Conservation (phyloP, 2,797 vertebrate genomes). For the Lutjanus argentimaculatus region DNA sequence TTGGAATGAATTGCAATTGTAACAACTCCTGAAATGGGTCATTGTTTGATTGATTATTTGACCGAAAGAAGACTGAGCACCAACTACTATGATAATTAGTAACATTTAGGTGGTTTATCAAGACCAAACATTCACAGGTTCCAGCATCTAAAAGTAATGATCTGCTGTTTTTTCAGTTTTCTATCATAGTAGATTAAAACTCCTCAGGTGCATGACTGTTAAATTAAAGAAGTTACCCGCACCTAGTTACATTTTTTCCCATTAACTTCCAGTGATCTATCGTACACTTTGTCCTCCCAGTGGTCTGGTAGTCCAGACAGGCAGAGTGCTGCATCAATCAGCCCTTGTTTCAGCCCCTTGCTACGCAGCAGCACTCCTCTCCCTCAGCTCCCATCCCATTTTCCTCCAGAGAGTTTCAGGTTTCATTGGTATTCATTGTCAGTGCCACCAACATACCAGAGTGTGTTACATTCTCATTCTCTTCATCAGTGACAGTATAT, state of each 20-base stretch:
- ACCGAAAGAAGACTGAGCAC: neutral
- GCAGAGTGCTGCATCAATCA: slow-evolving; percentile 64
- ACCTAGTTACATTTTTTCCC: no score
- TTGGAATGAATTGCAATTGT: neutral
- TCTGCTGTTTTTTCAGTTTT: neutral
- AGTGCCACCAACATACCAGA: slow-evolving; percentile 58
- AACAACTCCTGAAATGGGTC: neutral
- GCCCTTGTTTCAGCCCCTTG: slow-evolving; percentile 61
- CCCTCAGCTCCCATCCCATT: slow-evolving; percentile 56
- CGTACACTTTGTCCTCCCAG: slow-evolving; percentile 14
- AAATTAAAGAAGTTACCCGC: neutral
- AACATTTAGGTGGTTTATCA: neutral
- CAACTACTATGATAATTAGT: neutral
- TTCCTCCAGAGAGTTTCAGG: slow-evolving; percentile 55
- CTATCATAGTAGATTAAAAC: neutral
- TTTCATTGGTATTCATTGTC: slow-evolving; percentile 75
- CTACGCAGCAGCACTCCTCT: slow-evolving; percentile 58
- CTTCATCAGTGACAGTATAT: slow-evolving; percentile 30
- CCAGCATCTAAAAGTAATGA: neutral
- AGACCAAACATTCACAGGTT: neutral
- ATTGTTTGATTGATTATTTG: neutral
- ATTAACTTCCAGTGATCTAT: neutral
- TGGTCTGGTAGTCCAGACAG: slow-evolving; percentile 29
- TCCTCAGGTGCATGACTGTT: neutral
- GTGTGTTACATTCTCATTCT: slow-evolving; percentile 50